Evolutionary conservation across 2,888 invertebrate genomes (phyloP).

Genomic region (Venusia cambrica): DNA sequence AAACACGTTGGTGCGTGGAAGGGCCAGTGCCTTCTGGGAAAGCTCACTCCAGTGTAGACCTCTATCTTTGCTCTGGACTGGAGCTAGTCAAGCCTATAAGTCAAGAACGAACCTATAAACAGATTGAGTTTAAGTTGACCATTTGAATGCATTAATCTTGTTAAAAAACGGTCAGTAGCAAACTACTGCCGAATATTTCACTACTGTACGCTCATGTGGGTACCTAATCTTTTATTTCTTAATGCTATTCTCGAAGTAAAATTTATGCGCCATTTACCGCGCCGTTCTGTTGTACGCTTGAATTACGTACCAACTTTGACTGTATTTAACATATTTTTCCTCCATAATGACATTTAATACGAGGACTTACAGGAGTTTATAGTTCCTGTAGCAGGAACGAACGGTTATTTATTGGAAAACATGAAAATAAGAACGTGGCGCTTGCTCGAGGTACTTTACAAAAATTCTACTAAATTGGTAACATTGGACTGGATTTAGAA

Average conservation of each 20-base stretch:
- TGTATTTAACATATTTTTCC: constrained; percentile 48
- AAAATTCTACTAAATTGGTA: too few species aligned
- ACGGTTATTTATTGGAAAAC: background rate
- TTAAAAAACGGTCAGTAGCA: constrained; percentile 18
- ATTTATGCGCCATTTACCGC: constrained; percentile 70
- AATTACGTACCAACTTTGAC: constrained; percentile 53
- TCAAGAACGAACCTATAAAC: too few species aligned
- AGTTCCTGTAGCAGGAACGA: background rate
- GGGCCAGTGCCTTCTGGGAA: too few species aligned
- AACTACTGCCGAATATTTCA: constrained; percentile 46
- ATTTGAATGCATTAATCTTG: constrained; percentile 1
- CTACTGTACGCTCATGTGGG: constrained; percentile 46
- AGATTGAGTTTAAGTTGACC: too few species aligned
- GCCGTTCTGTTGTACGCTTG: constrained; percentile 50
- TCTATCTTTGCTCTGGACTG: too few species aligned
- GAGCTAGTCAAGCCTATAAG: too few species aligned
- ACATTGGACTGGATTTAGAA: too few species aligned
- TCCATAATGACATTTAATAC: constrained; percentile 33
- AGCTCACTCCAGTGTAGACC: too few species aligned
- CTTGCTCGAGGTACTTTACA: too few species aligned
- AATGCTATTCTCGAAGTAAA: constrained; percentile 64
- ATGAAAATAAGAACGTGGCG: too few species aligned
- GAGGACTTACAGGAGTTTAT: constrained; percentile 11
- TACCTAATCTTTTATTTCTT: constrained; percentile 62
- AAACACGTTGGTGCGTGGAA: too few species aligned